These are phyloP conservation scores for Leptocoma aspasia DNA, from an alignment of 2,113 vertebrate species.

Conservation along the genomic window DNA sequence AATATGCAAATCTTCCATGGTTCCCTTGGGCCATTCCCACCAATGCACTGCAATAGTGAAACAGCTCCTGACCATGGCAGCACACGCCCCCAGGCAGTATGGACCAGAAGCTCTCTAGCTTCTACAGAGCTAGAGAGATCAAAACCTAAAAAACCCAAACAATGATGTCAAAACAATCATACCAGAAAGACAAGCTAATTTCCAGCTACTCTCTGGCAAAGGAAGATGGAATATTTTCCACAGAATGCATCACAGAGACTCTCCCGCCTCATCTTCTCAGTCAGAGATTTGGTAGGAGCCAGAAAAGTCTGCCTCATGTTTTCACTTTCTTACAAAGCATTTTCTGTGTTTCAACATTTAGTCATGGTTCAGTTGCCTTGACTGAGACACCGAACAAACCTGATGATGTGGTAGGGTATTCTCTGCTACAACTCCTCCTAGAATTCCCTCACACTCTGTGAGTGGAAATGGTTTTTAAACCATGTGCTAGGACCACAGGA, in stretches of 20 bases:
- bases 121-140: neutral
- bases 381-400: neutral
- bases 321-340: neutral
- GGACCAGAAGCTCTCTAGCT: neutral
- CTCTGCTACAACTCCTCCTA: neutral
- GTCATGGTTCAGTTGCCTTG: neutral
- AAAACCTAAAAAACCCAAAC: neutral
- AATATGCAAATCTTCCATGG: neutral
- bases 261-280: neutral
- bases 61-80: neutral
- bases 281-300: neutral
- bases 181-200: neutral
- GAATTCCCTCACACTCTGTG: neutral
- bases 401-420: neutral
- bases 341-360: neutral
- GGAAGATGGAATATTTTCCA: neutral
- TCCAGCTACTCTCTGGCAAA: neutral
- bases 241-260: neutral
- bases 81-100: neutral
- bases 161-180: neutral
- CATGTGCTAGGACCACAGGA: neutral
- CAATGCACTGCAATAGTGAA: neutral
- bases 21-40: neutral
- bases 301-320: neutral
- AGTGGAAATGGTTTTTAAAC: neutral